Conservation (phyloP, 2,888 invertebrate genomes). For the Arrhopalites spinosus region DNA sequence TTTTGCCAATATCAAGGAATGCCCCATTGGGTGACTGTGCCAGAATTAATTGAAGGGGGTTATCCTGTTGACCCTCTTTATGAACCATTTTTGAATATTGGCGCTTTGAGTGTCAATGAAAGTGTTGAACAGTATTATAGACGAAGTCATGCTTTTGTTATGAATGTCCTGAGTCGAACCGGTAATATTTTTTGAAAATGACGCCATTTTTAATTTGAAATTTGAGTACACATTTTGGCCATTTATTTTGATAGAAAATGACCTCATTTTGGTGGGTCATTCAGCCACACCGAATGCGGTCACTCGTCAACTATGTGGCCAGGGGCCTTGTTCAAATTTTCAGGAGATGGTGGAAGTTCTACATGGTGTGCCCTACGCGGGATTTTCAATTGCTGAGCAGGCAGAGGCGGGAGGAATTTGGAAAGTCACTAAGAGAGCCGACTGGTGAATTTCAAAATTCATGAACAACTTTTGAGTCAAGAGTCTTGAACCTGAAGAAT, state of each 20-base stretch:
- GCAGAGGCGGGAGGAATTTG: conserved; percentile 58
- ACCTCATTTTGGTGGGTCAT: conserved; percentile 87
- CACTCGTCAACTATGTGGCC: conserved; percentile 68
- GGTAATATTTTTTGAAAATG: no score
- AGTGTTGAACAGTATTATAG: conserved; percentile 71
- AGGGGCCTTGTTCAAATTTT: no score
- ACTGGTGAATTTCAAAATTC: no score
- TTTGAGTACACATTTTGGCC: no score
- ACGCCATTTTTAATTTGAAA: no score
- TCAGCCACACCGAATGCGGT: conserved; percentile 76
- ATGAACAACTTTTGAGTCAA: no score
- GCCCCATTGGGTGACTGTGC: conserved; percentile 66
- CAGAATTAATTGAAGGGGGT: conserved; percentile 74
- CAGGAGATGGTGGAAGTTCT: conserved; percentile 70
- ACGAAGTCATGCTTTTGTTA: conserved; percentile 39
- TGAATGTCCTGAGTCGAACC: conserved; percentile 25
- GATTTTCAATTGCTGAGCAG: conserved; percentile 62
- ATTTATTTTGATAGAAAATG: no score
- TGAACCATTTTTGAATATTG: conserved; percentile 65
- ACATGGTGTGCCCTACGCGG: conserved; percentile 77
- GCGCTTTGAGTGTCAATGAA: conserved; percentile 66
- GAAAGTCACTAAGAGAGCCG: conserved; percentile 12
- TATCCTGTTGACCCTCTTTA: conserved; percentile 76
- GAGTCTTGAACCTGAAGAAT: no score
- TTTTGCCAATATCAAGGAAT: conserved; percentile 76